These are phyloP conservation scores for Drusus annulatus DNA, from an alignment of 1,140 invertebrate genomes.

Conservation along the genomic window DNA sequence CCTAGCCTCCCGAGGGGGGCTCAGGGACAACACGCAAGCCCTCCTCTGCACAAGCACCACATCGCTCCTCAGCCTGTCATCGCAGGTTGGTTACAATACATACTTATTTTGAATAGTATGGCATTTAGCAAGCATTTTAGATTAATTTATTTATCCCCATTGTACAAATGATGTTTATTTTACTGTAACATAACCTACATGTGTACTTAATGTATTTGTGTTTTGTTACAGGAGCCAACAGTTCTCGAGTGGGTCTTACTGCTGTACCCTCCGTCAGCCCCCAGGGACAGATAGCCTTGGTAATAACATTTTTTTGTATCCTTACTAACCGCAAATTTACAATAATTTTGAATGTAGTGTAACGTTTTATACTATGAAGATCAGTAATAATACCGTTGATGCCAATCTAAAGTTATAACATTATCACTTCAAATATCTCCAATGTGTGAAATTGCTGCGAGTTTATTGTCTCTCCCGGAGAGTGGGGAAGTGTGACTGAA, in stretches of 20 bases:
- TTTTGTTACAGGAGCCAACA: constrained; percentile 61
- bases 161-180: neutral
- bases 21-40: constrained; percentile 65
- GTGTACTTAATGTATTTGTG: neutral
- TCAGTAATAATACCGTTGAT: too few species aligned
- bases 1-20: constrained; percentile 55
- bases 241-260: constrained; percentile 73
- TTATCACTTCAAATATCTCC: too few species aligned
- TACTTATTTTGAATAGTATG: constrained; percentile 13
- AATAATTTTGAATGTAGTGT: too few species aligned
- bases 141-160: too few species aligned
- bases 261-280: constrained; percentile 74
- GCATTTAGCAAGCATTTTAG: neutral
- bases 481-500: too few species aligned
- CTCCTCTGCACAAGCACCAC: constrained; percentile 71
- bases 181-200: neutral
- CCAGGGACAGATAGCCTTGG: constrained; percentile 77
- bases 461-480: too few species aligned
- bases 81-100: constrained; percentile 61
- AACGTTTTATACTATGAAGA: neutral
- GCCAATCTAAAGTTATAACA: too few species aligned
- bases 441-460: too few species aligned
- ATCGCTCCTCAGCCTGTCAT: constrained; percentile 67
- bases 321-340: neutral
- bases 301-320: constrained; percentile 69